These are phyloP conservation scores for Delia radicum DNA, from an alignment of 1,140 invertebrate genomes.

Conservation along the genomic window DNA sequence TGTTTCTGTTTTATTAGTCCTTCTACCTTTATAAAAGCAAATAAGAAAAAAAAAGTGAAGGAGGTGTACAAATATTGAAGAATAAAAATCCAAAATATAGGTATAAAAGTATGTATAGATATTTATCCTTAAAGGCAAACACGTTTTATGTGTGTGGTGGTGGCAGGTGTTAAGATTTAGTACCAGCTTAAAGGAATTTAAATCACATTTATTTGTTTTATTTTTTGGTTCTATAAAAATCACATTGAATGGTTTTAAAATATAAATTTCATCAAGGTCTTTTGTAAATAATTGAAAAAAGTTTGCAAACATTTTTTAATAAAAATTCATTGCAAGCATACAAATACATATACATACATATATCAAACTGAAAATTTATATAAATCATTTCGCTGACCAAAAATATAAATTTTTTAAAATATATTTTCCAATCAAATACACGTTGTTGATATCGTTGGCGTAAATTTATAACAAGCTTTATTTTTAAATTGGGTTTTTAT, in stretches of 20 bases:
- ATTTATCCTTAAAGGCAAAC: background rate
- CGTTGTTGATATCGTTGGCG: too few relatives aligned
- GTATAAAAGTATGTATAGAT: background rate
- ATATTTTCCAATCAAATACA: too few relatives aligned
- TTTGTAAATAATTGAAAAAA: background rate
- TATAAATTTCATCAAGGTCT: background rate
- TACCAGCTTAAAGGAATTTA: background rate
- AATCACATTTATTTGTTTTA: background rate
- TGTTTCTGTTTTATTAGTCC: background rate
- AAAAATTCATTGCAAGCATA: background rate
- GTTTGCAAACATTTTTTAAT: background rate
- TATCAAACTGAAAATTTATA: background rate
- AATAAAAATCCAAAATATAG: background rate
- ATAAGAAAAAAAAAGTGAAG: background rate
- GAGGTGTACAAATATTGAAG: background rate
- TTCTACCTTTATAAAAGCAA: background rate
- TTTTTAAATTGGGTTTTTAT: too few relatives aligned
- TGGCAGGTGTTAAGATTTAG: constrained; percentile 4
- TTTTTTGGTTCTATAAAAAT: background rate
- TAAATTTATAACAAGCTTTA: too few relatives aligned
- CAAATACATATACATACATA: background rate
- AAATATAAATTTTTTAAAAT: too few relatives aligned
- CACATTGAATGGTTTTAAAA: background rate
- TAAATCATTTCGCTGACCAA: background rate
- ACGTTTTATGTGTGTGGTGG: background rate